phyloP scores from a whole-genome alignment of 2,797 vertebrate genomes.

The Anguilla megastoma region DNA sequence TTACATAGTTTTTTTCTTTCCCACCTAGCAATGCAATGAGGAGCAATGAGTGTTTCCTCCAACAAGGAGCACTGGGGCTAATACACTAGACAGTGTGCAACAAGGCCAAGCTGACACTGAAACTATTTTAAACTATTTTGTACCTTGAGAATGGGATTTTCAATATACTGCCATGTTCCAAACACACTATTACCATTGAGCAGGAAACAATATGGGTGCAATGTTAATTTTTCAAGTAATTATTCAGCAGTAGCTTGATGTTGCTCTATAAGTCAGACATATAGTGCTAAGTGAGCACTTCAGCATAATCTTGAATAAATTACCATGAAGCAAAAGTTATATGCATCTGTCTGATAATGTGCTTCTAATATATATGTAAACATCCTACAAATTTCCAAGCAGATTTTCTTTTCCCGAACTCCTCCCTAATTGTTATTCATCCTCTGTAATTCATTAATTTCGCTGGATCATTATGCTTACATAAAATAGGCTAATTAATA shows the following conservation, averaged over 20 bases:
- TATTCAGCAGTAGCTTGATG: background rate
- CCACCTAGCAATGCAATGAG: background rate
- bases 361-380: constrained; percentile 68
- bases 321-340: constrained; percentile 15
- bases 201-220: background rate
- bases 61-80: too few species aligned
- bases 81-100: background rate
- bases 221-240: background rate
- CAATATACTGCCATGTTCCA: background rate
- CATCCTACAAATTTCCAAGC: constrained; percentile 68
- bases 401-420: constrained; percentile 34
- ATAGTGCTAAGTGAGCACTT: too few species aligned
- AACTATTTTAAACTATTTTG: background rate
- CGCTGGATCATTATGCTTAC: constrained; percentile 39
- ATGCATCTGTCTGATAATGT: constrained; percentile 25
- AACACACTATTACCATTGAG: background rate
- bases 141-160: background rate
- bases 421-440: constrained; percentile 44
- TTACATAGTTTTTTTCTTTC: background rate
- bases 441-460: constrained; percentile 38
- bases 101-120: background rate
- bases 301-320: constrained; percentile 19
- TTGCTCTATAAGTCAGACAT: background rate
- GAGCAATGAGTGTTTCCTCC: background rate
- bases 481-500: constrained; percentile 47